Evolutionary conservation across 92 coral and sea anemone genomes (phyloP).

Genomic region (Phymanthus crucifer): DNA sequence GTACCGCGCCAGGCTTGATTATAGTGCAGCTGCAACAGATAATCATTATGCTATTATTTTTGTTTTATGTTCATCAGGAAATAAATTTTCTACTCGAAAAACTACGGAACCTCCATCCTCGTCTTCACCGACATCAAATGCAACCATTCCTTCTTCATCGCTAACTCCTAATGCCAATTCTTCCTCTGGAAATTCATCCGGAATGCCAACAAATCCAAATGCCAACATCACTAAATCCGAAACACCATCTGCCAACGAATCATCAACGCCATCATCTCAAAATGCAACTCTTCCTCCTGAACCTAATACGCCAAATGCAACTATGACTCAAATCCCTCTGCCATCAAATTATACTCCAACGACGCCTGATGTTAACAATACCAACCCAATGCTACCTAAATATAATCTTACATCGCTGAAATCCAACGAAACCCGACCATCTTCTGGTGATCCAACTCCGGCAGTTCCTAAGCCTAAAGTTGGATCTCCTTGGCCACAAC

Average conservation of each 20-base stretch:
- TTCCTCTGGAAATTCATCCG: neutral
- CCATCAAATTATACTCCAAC: neutral
- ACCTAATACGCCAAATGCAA: neutral
- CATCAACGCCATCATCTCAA: neutral
- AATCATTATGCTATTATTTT: neutral
- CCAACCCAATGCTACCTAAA: conserved; percentile 10
- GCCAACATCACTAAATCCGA: neutral
- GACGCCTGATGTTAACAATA: conserved; percentile 2
- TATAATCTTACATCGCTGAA: conserved; percentile 5
- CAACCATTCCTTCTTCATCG: neutral
- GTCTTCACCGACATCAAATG: neutral
- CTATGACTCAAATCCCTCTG: neutral
- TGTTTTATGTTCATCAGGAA: neutral
- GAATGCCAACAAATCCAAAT: neutral
- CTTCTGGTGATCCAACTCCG: neutral
- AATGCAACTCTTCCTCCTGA: neutral
- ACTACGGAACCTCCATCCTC: neutral
- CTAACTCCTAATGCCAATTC: no score
- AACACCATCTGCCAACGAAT: neutral
- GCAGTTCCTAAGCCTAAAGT: conserved; percentile 1
- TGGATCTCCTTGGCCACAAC: conserved; percentile 23
- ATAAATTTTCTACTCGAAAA: neutral
- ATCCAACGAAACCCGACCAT: neutral
- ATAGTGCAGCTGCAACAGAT: neutral
- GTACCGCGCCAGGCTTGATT: no score